These are phyloP conservation scores for Merops nubicus DNA, from an alignment of 2,113 vertebrate genomes.

Conservation along the genomic window DNA sequence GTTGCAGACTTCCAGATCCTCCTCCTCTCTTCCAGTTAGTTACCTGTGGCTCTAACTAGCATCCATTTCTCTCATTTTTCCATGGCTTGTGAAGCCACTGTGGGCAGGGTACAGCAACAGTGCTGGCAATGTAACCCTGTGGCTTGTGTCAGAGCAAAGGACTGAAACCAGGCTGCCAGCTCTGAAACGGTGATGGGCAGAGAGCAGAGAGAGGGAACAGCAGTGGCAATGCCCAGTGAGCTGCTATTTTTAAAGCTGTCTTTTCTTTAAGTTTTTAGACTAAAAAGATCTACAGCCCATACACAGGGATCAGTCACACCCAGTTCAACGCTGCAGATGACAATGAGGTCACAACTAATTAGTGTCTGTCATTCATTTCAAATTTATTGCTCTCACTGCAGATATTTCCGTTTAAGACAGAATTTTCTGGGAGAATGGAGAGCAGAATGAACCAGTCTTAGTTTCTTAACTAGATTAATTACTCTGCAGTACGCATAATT, in stretches of 20 bases:
- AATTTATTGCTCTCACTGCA: slow-evolving; percentile 38
- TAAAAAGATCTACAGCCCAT: background rate
- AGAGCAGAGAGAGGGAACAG: background rate
- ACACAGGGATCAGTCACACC: background rate
- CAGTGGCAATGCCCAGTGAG: background rate
- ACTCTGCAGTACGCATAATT: slow-evolving; percentile 12
- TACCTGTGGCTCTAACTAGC: background rate
- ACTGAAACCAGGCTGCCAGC: background rate
- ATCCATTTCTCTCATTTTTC: background rate
- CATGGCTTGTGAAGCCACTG: background rate
- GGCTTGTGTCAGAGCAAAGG: background rate
- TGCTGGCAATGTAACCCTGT: background rate
- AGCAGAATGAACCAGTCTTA: background rate
- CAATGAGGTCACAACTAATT: slow-evolving; percentile 62
- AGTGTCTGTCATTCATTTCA: slow-evolving; percentile 16
- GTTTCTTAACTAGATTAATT: slow-evolving; percentile 52
- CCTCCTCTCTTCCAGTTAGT: background rate
- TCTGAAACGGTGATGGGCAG: background rate
- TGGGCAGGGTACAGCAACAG: background rate
- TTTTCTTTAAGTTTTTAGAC: background rate
- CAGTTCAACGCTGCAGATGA: background rate
- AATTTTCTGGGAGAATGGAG: background rate
- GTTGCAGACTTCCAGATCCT: background rate
- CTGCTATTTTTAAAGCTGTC: background rate
- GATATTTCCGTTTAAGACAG: slow-evolving; percentile 12